Evolutionary conservation across 2,113 vertebrate genomes (phyloP).

Genomic region (Burhinus oedicnemus): DNA sequence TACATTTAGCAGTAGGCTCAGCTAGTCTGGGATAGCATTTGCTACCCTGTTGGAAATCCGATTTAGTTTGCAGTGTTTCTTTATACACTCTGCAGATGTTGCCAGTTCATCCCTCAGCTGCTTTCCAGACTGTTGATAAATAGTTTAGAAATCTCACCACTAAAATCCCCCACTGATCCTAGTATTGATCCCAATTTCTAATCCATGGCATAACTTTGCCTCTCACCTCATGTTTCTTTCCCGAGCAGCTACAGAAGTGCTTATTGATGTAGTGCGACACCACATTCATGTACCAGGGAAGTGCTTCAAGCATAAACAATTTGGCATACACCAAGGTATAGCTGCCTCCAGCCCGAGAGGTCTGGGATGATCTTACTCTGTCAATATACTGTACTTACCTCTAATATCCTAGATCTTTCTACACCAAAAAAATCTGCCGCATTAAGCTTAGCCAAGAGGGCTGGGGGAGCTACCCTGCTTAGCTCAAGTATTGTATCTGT

Average conservation of each 20-base stretch:
- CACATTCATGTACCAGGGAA: not conserved
- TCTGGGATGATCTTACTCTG: not conserved
- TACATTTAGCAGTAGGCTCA: not conserved
- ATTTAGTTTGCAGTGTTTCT: not conserved
- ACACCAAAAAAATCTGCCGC: too few species aligned
- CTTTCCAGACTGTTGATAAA: not conserved
- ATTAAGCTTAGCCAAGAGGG: not conserved
- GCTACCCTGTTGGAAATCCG: not conserved
- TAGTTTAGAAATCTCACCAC: not conserved
- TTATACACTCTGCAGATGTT: not conserved
- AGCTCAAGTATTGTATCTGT: accelerated
- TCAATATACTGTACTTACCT: not conserved
- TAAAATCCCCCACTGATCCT: not conserved
- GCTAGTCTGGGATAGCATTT: not conserved
- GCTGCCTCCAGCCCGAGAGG: not conserved
- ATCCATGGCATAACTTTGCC: not conserved
- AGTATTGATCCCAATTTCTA: constrained; percentile 32
- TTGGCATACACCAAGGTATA: not conserved
- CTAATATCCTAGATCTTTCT: not conserved
- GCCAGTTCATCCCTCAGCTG: not conserved
- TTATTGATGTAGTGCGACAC: not conserved
- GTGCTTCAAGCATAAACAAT: not conserved
- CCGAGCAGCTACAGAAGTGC: not conserved
- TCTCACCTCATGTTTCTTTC: not conserved
- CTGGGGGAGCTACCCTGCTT: not conserved